phyloP scores from a whole-genome alignment of 2,797 vertebrate genomes.

The Arnoldichthys spilopterus region DNA sequence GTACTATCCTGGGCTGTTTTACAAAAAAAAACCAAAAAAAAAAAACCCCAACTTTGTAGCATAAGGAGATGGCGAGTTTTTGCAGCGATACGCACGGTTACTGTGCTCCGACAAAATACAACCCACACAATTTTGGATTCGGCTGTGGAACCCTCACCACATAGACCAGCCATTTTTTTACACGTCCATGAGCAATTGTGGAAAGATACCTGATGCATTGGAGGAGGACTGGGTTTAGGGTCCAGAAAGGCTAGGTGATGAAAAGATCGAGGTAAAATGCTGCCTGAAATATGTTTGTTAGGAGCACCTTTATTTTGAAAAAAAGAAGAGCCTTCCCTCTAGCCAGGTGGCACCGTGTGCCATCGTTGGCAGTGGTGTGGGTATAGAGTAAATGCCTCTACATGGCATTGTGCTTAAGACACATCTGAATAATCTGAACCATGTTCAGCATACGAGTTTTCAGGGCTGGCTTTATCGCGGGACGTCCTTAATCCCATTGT shows the following conservation, averaged over 20 bases:
- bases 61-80: background rate
- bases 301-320: conserved; percentile 63
- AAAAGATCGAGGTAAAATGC: conserved; percentile 46
- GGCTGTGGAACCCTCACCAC: background rate
- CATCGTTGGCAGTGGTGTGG: conserved; percentile 84
- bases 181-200: background rate
- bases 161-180: background rate
- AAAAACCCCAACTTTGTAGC: background rate
- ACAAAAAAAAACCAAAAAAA: background rate
- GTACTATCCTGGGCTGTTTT: background rate
- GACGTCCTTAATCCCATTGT: conserved; percentile 67
- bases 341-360: conserved; percentile 92
- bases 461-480: conserved; percentile 47
- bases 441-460: conserved; percentile 91
- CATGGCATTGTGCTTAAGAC: conserved; percentile 95
- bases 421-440: conserved; percentile 98
- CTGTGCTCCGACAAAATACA: background rate
- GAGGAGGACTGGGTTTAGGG: conserved; percentile 7
- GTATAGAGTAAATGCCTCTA: conserved; percentile 96
- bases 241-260: background rate
- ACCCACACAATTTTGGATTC: background rate
- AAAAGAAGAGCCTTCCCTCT: conserved; percentile 84
- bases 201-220: conserved; percentile 35
- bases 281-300: conserved; percentile 56
- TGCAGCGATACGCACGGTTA: background rate